Base-by-base conservation (phyloP, 2,797 vertebrate species). In the Centropyge bicolor region DNA sequence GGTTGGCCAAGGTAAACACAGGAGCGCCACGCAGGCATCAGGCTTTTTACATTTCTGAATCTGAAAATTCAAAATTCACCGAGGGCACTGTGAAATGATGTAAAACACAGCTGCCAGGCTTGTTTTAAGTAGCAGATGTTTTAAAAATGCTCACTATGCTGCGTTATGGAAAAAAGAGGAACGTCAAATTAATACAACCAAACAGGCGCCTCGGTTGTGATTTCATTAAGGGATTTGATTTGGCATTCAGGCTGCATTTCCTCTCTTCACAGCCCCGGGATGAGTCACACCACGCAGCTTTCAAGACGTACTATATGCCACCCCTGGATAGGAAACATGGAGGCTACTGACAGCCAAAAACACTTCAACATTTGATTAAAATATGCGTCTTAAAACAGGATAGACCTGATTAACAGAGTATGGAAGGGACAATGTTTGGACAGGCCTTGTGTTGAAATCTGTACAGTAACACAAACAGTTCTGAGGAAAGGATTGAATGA, bases 231-330 rank as follows among this genome's bases (percentile, higher is more conserved):
- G 2, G 20, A 43, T 76, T 76, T 71, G 54, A 76, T 79, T 82
- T 90, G 51, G 14, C 62, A 78, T 88, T 85, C 24, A 76, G 36
- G 43, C n/a, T 85, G 59, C 35, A 14, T 79, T 81, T 89, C 76
- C 41, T 92, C 61, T 87, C 78, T 80, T 83, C 74, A 82, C 96
- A 98, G 97, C 93, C 94, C 84, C 95, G 91, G 64, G 91, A 96
- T 35, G 95, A 95, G 86, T 91, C 94, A 66, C 81, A 87, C 63
- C 91, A 84, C 20, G 84, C 90, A 24, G 81, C 75, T 80, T 88
- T 91, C 64, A 95, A 95, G 87, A 93, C 78, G 68, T 96, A 82
- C 91, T 94, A 86, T 88, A 94, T 97, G 91, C 96, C 97, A 62
- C 88, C 95, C 27, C 55, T 94, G 70, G 94, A 95, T 20, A 88